Evolutionary conservation across 1,140 invertebrate genomes (phyloP).

Genomic region (Drosophila willistoni): DNA sequence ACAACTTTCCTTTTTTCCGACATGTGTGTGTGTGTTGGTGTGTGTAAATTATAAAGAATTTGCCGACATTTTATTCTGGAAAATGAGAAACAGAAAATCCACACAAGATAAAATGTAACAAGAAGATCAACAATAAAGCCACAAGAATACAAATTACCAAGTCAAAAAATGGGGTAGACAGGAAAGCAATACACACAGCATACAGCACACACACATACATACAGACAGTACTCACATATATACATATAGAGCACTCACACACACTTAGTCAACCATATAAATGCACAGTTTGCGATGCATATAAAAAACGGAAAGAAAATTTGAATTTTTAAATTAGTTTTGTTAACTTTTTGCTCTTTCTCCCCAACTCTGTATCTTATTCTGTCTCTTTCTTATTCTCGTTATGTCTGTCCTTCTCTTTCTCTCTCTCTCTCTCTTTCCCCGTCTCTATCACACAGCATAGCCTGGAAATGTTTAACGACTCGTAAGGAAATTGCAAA

Average conservation of each 20-base stretch:
- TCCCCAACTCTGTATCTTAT: slow-evolving; percentile 14
- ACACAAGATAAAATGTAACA: slow-evolving; percentile 55
- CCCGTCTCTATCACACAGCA: slow-evolving; percentile 38
- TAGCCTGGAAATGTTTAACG: slow-evolving; percentile 80
- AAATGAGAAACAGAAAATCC: slow-evolving; percentile 22
- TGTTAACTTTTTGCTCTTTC: slow-evolving; percentile 76
- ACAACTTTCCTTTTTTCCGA: slow-evolving; percentile 5
- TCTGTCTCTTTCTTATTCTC: neutral
- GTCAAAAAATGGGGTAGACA: slow-evolving; percentile 53
- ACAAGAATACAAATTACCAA: slow-evolving; percentile 77
- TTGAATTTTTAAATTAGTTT: slow-evolving; percentile 82
- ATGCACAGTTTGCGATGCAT: slow-evolving; percentile 77
- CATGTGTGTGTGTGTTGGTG: slow-evolving; percentile 8
- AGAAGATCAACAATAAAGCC: slow-evolving; percentile 76
- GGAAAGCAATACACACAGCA: slow-evolving; percentile 14
- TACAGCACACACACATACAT: neutral
- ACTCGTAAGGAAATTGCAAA: slow-evolving; percentile 82
- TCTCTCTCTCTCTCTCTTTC: neutral
- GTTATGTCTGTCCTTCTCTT: neutral
- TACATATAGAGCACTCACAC: neutral
- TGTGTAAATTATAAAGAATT: slow-evolving; percentile 60
- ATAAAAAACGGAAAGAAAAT: slow-evolving; percentile 81
- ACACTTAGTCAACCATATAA: slow-evolving; percentile 64
- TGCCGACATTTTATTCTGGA: slow-evolving; percentile 41
- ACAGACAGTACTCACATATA: slow-evolving; percentile 18